Percentiles rank a stretch among this genome's conserved stretches.
Conservation (phyloP, 1,140 invertebrate genomes). For the Drosophila cardini region DNA sequence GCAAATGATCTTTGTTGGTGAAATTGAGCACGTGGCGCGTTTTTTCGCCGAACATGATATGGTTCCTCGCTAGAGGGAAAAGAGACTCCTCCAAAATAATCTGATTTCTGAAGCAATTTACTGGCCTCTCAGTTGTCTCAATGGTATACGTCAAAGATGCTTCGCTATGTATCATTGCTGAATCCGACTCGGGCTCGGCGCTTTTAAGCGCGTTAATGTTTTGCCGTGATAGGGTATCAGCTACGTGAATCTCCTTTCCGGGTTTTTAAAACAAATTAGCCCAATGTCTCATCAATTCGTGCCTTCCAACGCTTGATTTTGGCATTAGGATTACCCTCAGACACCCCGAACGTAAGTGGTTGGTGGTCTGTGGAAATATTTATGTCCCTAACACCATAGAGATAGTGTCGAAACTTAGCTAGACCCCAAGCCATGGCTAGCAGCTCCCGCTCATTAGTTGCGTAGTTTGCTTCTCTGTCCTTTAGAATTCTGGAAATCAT, state of each 20-base stretch:
- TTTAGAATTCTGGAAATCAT: conserved; percentile 4
- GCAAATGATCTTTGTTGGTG: background rate
- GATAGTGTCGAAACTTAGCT: background rate
- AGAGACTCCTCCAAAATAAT: conserved; percentile 7
- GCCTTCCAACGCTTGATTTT: conserved; percentile 28
- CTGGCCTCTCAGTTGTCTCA: conserved; percentile 12
- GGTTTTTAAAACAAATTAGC: conserved; percentile 11
- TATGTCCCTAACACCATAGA: conserved; percentile 10
- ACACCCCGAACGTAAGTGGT: conserved; percentile 11
- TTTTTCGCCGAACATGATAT: conserved; percentile 15
- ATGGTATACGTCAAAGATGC: conserved; percentile 1
- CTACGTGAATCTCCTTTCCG: conserved; percentile 4
- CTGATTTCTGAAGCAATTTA: conserved; percentile 30
- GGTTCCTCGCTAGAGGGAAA: background rate
- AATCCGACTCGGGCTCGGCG: no score
- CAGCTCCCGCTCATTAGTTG: background rate
- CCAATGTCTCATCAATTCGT: conserved; percentile 7
- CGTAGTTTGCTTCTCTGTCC: background rate
- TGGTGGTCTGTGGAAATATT: conserved; percentile 32
- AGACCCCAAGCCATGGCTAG: background rate
- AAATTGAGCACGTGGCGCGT: conserved; percentile 14
- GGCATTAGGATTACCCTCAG: background rate
- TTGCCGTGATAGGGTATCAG: conserved; percentile 1
- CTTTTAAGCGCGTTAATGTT: background rate
- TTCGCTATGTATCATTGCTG: conserved; percentile 11